Base-by-base conservation (phyloP, 2,113 vertebrate genomes). In the Anseranas semipalmata region DNA sequence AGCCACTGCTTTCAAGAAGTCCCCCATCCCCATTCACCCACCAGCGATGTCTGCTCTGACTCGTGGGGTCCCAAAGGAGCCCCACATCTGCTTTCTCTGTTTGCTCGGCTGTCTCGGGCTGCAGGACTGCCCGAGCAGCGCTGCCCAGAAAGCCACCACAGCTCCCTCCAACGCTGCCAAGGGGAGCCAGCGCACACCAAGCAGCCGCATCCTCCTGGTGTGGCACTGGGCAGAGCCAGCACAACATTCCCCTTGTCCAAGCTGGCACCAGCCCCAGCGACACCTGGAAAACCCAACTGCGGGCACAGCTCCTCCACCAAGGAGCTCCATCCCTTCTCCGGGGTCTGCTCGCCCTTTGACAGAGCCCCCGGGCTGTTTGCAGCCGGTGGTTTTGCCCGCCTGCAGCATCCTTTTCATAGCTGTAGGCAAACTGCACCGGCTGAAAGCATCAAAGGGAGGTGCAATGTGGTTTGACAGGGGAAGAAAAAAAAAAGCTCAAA, bases 121-220 rank as follows among this genome's bases (percentile, higher is more conserved):
- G 10, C 27, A 55, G 37, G 41, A 24, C 32, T 15, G 21, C 41
- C 24, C 56, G 32, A 25, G 33, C 37, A 37, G n/a, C 0, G 2
- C 45, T 50, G 41, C 60, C 56, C 43, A 28, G 18, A 28, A 24
- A 82, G 22, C 82, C 66, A 30, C 65, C 9, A 1, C 63, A 27
- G 80, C 30, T 67, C 32, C 75, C 15, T 32, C 43, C 53, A 15
- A 1, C 2, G 4, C 43, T 56, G 28, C 59, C 85, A 45, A 35
- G 32, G 32, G 7, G 9, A 48, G 27, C 50, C 25, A 41, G n/a
- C 28, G 21, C 46, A 25, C 2, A 6, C 73, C 43, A 21, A 22
- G 50, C 2, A 4, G 20, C 24, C 11, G 3, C 1, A 0, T 78
- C 45, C n/a, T 43, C n/a, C 3, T 3, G 1, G 18, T 3, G n/a